Base-by-base conservation (phyloP, 2,888 invertebrate genomes). In the Orthosia gothica region DNA sequence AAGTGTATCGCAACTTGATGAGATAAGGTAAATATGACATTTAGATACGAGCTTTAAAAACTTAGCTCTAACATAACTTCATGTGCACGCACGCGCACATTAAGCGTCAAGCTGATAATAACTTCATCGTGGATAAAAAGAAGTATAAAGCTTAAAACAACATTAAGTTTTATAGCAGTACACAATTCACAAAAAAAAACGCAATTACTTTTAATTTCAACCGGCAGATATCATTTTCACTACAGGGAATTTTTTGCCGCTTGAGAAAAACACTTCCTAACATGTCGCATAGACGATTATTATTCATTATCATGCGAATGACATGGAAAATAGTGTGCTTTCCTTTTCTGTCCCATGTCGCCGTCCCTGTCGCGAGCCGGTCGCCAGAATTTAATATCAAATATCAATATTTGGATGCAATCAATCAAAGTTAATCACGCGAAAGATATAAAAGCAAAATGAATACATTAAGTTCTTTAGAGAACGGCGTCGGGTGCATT, bases 391-490 rank as follows among this genome's bases (percentile, higher is more conserved):
- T 93, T 91, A 93, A 94, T 93, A 94, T 94, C 92, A 93, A 94
- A 95, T 93, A 95, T 95, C 95, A 96, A 96, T 96, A 95, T 95
- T 96, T 95, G 93, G 94, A 95, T 94, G 93, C 95, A 93, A 96
- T 96, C 95, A 95, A 96, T 96, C 96, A 96, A 95, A 95, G 93
- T 95, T 96, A 96, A 96, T 96, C 96, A 96, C 93, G 95, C 94
- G 96, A 95, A 95, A 95, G 95, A 95, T 94, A 95, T 94, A 95
- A 95, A 95, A 94, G 94, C 91, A 95, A 95, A 94, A 94, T 95
- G 95, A 95, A 96, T 96, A 95, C 92, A 95, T 95, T 94, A 95
- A 91, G 90, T 92, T 93, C 91, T 93, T 92, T 94, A 91, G 92
- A 89, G 91, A 87, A 89, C 92, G 92, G 91, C 92, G 93, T 91